Percentiles rank a stretch among this genome's conserved stretches.
These are phyloP conservation scores for Vidua macroura DNA, from an alignment of 2,113 vertebrate genomes.

Conservation along the genomic window DNA sequence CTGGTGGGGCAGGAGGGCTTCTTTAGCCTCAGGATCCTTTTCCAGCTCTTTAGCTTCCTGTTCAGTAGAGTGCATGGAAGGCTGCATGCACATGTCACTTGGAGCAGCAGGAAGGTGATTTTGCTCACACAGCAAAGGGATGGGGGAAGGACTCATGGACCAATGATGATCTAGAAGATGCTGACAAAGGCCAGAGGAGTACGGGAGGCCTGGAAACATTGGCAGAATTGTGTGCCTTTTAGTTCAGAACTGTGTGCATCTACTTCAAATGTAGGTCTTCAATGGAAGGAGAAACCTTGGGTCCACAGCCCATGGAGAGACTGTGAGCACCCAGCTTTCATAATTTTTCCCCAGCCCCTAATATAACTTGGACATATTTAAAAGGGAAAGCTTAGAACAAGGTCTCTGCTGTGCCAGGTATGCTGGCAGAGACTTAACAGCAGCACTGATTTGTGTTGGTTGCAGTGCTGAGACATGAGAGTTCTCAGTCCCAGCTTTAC, in stretches of 20 bases:
- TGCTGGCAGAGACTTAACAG: neutral
- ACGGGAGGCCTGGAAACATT: neutral
- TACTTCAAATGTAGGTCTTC: neutral
- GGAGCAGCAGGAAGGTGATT: neutral
- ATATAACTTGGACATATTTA: neutral
- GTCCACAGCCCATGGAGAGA: neutral
- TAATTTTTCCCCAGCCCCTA: neutral
- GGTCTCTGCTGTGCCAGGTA: neutral
- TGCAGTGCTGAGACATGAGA: neutral
- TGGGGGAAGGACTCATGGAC: neutral
- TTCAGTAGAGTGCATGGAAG: neutral
- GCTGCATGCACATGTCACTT: neutral
- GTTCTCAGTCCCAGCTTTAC: neutral
- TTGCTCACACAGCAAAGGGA: neutral
- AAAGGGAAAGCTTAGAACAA: neutral
- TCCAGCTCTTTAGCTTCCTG: neutral
- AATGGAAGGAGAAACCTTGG: neutral
- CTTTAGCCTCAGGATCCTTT: neutral
- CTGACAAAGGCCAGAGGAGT: neutral
- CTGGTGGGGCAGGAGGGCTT: neutral
- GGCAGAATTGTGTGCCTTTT: neutral
- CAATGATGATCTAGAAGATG: neutral
- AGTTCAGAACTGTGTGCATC: neutral
- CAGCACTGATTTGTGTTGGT: neutral
- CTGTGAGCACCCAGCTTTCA: neutral